Evolutionary conservation across 2,113 vertebrate genomes (phyloP).

Genomic region (Tetrax tetrax): DNA sequence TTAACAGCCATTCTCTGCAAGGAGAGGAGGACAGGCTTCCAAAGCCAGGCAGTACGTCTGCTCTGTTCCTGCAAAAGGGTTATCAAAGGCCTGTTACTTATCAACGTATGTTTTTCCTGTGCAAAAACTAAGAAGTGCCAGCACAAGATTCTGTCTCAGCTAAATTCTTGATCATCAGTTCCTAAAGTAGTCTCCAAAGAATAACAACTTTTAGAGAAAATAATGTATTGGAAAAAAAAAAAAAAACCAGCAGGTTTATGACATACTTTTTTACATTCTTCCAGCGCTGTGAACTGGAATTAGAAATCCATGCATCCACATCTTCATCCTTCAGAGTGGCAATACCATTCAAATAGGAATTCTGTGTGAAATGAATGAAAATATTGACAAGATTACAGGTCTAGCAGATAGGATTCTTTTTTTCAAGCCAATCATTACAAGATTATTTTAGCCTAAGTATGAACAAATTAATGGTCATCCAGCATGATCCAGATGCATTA

Average conservation of each 20-base stretch:
- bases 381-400: not conserved
- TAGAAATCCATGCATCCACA: slow-evolving; percentile 41
- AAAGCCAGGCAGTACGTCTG: not conserved
- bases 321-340: slow-evolving; percentile 10
- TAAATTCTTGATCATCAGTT: not conserved
- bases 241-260: not conserved
- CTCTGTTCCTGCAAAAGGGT: not conserved
- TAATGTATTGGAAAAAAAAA: not conserved
- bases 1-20: not conserved
- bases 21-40: not conserved
- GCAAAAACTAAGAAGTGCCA: not conserved
- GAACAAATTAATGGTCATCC: not conserved
- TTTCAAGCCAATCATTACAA: not conserved
- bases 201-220: not conserved
- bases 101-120: not conserved
- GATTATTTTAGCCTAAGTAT: not conserved
- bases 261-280: not conserved
- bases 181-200: not conserved
- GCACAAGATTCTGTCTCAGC: not conserved
- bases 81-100: not conserved
- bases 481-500: not conserved
- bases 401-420: not conserved
- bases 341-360: not conserved
- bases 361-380: slow-evolving; percentile 12
- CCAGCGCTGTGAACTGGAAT: not conserved